phyloP scores from a whole-genome alignment of 1,140 invertebrate genomes.

The Trachelipus rathkii region DNA sequence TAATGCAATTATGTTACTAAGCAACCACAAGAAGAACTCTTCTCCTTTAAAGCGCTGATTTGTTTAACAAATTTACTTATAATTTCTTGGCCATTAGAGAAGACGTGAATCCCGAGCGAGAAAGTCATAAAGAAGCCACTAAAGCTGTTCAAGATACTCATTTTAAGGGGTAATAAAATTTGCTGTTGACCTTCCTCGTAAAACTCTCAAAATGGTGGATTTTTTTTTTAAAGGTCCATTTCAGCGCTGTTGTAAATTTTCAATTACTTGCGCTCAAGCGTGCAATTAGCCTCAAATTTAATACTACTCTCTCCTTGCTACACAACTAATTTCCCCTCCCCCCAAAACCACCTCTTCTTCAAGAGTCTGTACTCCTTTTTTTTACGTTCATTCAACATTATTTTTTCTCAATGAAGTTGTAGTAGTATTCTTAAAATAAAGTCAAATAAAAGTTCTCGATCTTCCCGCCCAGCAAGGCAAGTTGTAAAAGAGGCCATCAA shows the following conservation, averaged over 20 bases:
- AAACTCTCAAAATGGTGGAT: constrained; percentile 1
- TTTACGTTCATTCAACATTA: neutral
- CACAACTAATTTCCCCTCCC: neutral
- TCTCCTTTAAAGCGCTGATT: no score
- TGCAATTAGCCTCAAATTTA: neutral
- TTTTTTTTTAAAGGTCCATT: constrained; percentile 12
- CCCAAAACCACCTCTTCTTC: no score
- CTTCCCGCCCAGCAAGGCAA: neutral
- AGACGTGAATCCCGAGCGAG: no score
- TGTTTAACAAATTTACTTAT: no score
- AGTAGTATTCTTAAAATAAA: constrained; percentile 6
- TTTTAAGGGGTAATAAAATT: constrained; percentile 3
- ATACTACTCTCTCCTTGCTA: neutral
- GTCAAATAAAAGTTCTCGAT: neutral
- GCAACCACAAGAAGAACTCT: no score
- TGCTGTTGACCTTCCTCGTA: neutral
- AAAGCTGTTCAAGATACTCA: neutral
- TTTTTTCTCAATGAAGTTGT: constrained; percentile 10
- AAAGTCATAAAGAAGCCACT: neutral
- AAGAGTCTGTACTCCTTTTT: neutral
- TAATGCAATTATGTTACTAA: no score
- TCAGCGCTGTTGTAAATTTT: neutral
- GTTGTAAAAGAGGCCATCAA: constrained; percentile 9
- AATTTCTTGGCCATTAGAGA: no score
- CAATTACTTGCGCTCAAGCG: constrained; percentile 1